These are phyloP conservation scores for Cassiopea andromeda DNA, from an alignment of 30 jellyfish, hydroid and myxozoan genomes.

Conservation along the genomic window DNA sequence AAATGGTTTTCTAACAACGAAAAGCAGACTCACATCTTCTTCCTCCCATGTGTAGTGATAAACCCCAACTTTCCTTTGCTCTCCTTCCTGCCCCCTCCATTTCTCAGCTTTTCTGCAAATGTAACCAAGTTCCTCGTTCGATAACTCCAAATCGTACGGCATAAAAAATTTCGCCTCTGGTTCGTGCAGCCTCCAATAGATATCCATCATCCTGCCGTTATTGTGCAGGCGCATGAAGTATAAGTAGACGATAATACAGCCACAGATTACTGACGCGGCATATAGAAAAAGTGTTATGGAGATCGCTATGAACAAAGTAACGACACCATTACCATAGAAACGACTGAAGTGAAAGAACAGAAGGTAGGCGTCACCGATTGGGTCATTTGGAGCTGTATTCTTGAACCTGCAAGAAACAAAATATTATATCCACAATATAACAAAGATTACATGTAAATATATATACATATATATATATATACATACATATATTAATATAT, in stretches of 20 bases:
- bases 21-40: conserved; percentile 75
- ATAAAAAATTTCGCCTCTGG: conserved; percentile 73
- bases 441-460: too few species aligned
- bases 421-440: too few species aligned
- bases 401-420: conserved; percentile 49
- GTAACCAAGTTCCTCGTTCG: conserved; percentile 87
- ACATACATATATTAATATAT: too few species aligned
- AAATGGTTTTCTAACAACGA: background rate
- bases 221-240: conserved; percentile 92
- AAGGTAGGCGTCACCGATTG: conserved; percentile 95
- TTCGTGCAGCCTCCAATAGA: conserved; percentile 94
- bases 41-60: conserved; percentile 94
- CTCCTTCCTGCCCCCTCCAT: conserved; percentile 99
- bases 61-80: conserved; percentile 86
- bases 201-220: conserved; percentile 95
- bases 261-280: conserved; percentile 75
- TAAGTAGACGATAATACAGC: conserved; percentile 76
- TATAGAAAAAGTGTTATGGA: conserved; percentile 85
- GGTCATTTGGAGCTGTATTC: conserved; percentile 75
- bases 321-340: conserved; percentile 86
- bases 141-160: conserved; percentile 89
- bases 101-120: conserved; percentile 93
- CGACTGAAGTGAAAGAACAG: conserved; percentile 93
- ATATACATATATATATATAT: too few species aligned
- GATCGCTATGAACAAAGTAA: conserved; percentile 76